Evolutionary conservation across 2,113 vertebrate genomes (phyloP).

Genomic region (Melanotaenia duboulayi): DNA sequence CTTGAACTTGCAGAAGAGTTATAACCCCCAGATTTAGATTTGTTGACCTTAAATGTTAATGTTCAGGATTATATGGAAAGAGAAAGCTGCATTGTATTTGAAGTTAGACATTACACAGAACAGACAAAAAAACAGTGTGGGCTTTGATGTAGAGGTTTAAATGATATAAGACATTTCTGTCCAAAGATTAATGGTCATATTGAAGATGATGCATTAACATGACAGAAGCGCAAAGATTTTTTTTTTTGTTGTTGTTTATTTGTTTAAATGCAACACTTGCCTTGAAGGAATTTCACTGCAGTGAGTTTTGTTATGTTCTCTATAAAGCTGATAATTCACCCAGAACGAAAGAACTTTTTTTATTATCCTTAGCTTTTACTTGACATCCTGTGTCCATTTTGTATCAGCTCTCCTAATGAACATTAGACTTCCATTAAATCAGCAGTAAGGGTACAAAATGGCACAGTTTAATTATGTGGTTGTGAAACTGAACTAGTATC

Average conservation of each 20-base stretch:
- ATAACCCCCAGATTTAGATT: constrained; percentile 14
- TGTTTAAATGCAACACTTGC: constrained; percentile 45
- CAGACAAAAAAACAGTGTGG: neutral
- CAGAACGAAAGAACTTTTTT: constrained; percentile 48
- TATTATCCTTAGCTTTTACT: constrained; percentile 54
- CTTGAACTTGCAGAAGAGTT: constrained; percentile 28
- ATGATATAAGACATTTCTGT: neutral
- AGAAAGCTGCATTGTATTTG: neutral
- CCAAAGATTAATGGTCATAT: constrained; percentile 5
- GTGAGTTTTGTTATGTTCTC: constrained; percentile 55
- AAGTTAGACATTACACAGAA: neutral
- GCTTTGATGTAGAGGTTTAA: neutral
- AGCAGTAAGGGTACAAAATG: constrained; percentile 56
- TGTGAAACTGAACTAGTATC: constrained; percentile 44
- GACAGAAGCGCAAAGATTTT: constrained; percentile 37
- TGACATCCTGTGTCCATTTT: constrained; percentile 54
- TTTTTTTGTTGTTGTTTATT: too few species aligned
- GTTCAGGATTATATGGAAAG: neutral
- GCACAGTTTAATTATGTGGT: constrained; percentile 55
- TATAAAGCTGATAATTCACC: constrained; percentile 48
- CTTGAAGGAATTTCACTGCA: constrained; percentile 27
- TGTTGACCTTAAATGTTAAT: constrained; percentile 15
- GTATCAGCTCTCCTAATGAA: constrained; percentile 50
- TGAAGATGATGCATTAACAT: constrained; percentile 1
- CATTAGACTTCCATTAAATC: constrained; percentile 40